Conservation (phyloP, 2,888 invertebrate species). For the Drosophila affinis region DNA sequence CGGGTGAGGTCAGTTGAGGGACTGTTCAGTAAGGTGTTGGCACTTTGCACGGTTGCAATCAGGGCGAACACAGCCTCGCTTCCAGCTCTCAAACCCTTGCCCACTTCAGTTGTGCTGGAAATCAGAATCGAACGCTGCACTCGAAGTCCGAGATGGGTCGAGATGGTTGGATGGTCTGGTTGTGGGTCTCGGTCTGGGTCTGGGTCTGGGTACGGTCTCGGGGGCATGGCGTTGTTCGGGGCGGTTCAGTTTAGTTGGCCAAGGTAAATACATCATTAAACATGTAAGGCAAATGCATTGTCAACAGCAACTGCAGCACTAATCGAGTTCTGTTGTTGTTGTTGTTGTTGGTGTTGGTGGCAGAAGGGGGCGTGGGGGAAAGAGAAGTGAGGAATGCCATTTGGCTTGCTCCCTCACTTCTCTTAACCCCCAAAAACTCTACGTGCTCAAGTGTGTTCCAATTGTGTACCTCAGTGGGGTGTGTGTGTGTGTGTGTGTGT, state of each 20-base stretch:
- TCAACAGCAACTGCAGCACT: slow-evolving; percentile 71
- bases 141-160: slow-evolving; percentile 3
- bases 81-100: not conserved
- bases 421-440: slow-evolving; percentile 36
- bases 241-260: slow-evolving; percentile 69
- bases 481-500: slow-evolving; percentile 5
- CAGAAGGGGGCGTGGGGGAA: not conserved
- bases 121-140: slow-evolving; percentile 17
- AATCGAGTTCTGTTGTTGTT: slow-evolving; percentile 44
- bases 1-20: not conserved
- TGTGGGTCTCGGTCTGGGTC: not conserved
- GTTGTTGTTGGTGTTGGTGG: not conserved
- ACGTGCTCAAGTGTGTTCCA: slow-evolving; percentile 74
- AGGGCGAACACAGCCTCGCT: slow-evolving; percentile 8
- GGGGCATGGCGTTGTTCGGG: slow-evolving; percentile 20
- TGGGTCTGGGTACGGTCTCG: not conserved
- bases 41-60: slow-evolving; percentile 67
- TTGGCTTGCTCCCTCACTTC: slow-evolving; percentile 32
- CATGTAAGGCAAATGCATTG: slow-evolving; percentile 73
- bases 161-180: slow-evolving; percentile 12
- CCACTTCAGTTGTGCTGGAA: slow-evolving; percentile 30
- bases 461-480: slow-evolving; percentile 18
- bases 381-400: slow-evolving; percentile 4
- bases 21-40: slow-evolving; percentile 63
- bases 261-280: slow-evolving; percentile 77